Percentiles rank a stretch among this genome's conserved stretches.
phyloP scores from a whole-genome alignment of 2,888 invertebrate genomes.

The Ypsolopha sequella region DNA sequence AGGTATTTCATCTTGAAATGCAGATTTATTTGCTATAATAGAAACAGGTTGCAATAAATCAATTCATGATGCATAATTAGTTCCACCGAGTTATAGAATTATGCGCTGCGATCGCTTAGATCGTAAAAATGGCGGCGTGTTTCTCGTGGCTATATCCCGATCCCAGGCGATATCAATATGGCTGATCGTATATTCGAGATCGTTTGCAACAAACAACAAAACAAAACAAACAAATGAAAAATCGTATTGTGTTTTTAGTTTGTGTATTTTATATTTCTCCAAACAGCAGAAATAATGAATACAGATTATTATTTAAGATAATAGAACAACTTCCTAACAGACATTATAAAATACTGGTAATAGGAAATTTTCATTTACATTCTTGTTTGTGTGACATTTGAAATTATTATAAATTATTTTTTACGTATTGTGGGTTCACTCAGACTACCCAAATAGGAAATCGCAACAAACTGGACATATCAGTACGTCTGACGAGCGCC shows the following conservation, averaged over 20 bases:
- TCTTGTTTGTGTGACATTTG: not conserved
- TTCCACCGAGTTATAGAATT: constrained; percentile 9
- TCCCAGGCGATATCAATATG: constrained; percentile 6
- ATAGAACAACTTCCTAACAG: not conserved
- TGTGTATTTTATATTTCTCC: not conserved
- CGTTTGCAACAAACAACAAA: constrained; percentile 9
- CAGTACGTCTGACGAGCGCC: not conserved
- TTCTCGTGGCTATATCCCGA: constrained; percentile 12
- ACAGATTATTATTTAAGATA: not conserved
- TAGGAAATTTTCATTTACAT: not conserved
- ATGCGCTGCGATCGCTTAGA: constrained; percentile 12
- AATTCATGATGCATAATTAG: constrained; percentile 12
- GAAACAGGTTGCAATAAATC: constrained; percentile 14
- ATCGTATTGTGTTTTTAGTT: not conserved
- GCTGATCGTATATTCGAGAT: constrained; percentile 12
- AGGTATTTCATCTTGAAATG: constrained; percentile 3
- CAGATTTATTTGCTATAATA: constrained; percentile 14
- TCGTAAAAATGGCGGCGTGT: constrained; percentile 12
- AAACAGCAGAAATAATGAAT: not conserved
- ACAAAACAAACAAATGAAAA: too few relatives aligned
- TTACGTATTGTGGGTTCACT: not conserved
- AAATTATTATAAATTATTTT: not conserved
- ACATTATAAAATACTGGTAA: not conserved
- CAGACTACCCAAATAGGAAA: not conserved
- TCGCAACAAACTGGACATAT: not conserved